These are phyloP conservation scores for Aphrophora alni DNA, from an alignment of 2,888 invertebrate species.

Conservation along the genomic window DNA sequence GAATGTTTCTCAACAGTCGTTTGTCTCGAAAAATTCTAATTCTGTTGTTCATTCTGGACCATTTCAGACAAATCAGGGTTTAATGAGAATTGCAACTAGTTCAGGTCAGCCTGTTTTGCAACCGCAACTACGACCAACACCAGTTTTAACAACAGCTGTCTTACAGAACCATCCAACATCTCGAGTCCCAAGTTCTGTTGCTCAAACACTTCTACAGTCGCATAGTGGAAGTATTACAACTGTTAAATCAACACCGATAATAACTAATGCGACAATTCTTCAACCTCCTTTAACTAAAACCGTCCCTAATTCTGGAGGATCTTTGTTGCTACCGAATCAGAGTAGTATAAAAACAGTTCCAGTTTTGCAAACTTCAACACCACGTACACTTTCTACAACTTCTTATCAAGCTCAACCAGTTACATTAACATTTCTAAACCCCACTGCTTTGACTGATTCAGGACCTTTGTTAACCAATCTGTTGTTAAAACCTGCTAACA, in stretches of 20 bases:
- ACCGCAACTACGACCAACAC: background rate
- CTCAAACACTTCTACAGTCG: constrained; percentile 7
- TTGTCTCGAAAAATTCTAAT: background rate
- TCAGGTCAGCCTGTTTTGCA: background rate
- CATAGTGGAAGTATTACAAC: constrained; percentile 9
- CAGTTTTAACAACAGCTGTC: constrained; percentile 7
- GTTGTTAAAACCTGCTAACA: constrained; percentile 44
- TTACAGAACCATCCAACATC: background rate
- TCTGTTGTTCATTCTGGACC: background rate
- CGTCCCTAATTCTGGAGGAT: constrained; percentile 24
- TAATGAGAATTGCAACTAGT: constrained; percentile 6
- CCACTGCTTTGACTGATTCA: constrained; percentile 46
- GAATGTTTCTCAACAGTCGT: background rate
- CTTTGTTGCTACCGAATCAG: constrained; percentile 33
- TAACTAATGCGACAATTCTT: constrained; percentile 26
- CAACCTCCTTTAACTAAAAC: constrained; percentile 25
- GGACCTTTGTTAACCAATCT: constrained; percentile 43
- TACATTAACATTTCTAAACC: constrained; percentile 57
- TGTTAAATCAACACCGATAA: constrained; percentile 10
- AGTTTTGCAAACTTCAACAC: constrained; percentile 29
- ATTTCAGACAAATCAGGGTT: constrained; percentile 23
- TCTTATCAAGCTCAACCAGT: constrained; percentile 56
- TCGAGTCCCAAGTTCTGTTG: background rate
- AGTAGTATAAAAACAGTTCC: constrained; percentile 32
- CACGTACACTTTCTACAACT: constrained; percentile 7